Base-by-base conservation (phyloP, 2,888 invertebrate genomes). In the Chromoteleia sp. region DNA sequence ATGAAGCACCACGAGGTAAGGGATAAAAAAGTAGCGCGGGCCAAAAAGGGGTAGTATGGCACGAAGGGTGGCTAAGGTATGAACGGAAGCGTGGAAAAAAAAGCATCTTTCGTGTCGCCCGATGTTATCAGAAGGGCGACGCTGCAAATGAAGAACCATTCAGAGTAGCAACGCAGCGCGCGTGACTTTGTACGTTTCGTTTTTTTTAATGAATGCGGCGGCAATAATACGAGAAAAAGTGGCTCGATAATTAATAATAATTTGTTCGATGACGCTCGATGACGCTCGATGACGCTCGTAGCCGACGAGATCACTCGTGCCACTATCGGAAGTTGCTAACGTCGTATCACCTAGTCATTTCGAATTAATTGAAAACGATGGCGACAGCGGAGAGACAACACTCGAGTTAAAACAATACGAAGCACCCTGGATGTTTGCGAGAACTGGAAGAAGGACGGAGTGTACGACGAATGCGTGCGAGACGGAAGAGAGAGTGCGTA, bases 361-460 rank as follows among this genome's bases (percentile, higher is more conserved):
- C 84, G 71, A 85, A 84, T 88, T 90, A 90, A 90, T 90, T 90
- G 89, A 88, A 89, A 89, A 89, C 89, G 88, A 88, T 88, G 89
- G 87, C 85, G 89, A 88, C 87, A 88, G 84, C 79, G 45, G 75
- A 56, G 76, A 81, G 79, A 84, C 84, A 79, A 85, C 87, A 86
- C 87, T 87, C 88, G 83, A 86, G 84, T 83, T 83, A 84, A 88
- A 89, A 89, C 88, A 88, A 88, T 85, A 85, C 85, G 73, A 85
- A 85, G 86, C 85, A 84, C 84, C 83, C 76, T 77, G 82, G 78
- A n/a, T n/a, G n/a, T n/a, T n/a, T 15, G 39, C 14, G 14, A 12
- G 39, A 5, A 5, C 14, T 41, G 12, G 29, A 30, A 8, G 4
- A 17, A 41, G 39, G 36, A 17, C 2, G 10, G n/a, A 15, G 15